Evolutionary conservation across 1,140 invertebrate genomes (phyloP).

Genomic region (Charaxes varanes): DNA sequence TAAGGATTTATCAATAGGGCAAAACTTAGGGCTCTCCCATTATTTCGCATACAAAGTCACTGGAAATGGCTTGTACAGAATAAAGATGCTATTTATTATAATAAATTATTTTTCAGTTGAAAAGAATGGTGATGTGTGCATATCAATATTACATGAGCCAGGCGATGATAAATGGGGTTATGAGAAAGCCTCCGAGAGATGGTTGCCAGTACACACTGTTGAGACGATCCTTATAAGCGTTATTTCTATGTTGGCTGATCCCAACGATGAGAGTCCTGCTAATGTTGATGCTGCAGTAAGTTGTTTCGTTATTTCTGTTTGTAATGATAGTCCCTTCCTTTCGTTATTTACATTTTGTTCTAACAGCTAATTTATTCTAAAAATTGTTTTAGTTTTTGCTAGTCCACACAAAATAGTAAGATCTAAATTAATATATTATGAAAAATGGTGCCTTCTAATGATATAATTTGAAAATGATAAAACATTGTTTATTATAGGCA

Average conservation of each 20-base stretch:
- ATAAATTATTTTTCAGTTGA: conserved; percentile 83
- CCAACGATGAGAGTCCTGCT: conserved; percentile 99
- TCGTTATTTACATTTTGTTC: too few relatives aligned
- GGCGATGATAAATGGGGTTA: conserved; percentile 99
- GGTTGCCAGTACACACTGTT: conserved; percentile 99
- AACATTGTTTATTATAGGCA: too few relatives aligned
- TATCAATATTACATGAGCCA: conserved; percentile 99
- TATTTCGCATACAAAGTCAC: too few relatives aligned
- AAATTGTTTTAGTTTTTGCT: too few relatives aligned
- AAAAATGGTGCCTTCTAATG: too few relatives aligned
- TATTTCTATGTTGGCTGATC: conserved; percentile 99
- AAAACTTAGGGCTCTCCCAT: too few relatives aligned
- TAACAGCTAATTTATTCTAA: too few relatives aligned
- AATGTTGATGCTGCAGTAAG: conserved; percentile 99
- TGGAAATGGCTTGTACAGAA: too few relatives aligned
- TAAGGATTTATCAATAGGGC: too few relatives aligned
- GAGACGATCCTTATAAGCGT: conserved; percentile 99
- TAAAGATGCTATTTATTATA: conserved; percentile 2
- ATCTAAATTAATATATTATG: too few relatives aligned
- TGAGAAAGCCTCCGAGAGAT: conserved; percentile 98
- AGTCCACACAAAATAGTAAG: too few relatives aligned
- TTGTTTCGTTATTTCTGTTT: conserved; percentile 28
- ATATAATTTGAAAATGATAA: too few relatives aligned
- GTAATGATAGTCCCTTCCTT: background rate
- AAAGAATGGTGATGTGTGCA: conserved; percentile 99